Percentiles rank a stretch among this genome's conserved stretches.
Conservation (phyloP, 2,888 invertebrate species). For the Drosophila fulvimacula region DNA sequence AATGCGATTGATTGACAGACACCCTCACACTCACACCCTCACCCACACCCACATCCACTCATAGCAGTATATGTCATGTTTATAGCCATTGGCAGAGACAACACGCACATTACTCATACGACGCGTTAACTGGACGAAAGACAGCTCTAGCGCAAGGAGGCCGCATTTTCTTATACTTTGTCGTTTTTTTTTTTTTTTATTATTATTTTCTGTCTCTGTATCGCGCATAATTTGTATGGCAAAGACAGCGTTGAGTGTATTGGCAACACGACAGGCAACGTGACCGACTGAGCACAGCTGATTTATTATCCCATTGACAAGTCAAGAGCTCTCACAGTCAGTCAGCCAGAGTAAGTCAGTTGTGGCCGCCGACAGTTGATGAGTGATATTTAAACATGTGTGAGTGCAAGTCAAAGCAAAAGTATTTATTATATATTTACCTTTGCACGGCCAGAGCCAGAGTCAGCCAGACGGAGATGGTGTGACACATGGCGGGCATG, state of each 20-base stretch:
- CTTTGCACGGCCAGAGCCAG: slow-evolving; percentile 95
- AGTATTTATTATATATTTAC: slow-evolving; percentile 68
- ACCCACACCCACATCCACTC: neutral
- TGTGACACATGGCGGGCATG: slow-evolving; percentile 95
- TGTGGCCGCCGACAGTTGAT: slow-evolving; percentile 2
- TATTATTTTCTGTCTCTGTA: neutral
- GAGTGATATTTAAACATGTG: slow-evolving; percentile 7
- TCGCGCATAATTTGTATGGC: slow-evolving; percentile 38
- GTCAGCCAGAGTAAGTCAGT: slow-evolving; percentile 13
- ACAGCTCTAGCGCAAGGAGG: neutral
- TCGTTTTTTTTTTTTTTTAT: neutral
- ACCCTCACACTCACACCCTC: neutral
- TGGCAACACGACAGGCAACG: slow-evolving; percentile 35
- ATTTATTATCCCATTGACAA: slow-evolving; percentile 73
- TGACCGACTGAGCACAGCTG: slow-evolving; percentile 36
- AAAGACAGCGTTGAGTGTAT: slow-evolving; percentile 26
- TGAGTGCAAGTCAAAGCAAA: neutral
- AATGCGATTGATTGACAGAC: slow-evolving; percentile 39
- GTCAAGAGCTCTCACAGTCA: slow-evolving; percentile 39
- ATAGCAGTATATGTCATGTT: slow-evolving; percentile 7
- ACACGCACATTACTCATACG: slow-evolving; percentile 59
- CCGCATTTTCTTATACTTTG: neutral
- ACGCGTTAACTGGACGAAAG: slow-evolving; percentile 36
- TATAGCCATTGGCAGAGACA: slow-evolving; percentile 3
- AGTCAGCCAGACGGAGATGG: slow-evolving; percentile 97